Percentiles rank a stretch among this genome's conserved stretches.
Evolutionary conservation across 2,888 invertebrate species (phyloP).

Genomic region (Pachymerium ferrugineum): DNA sequence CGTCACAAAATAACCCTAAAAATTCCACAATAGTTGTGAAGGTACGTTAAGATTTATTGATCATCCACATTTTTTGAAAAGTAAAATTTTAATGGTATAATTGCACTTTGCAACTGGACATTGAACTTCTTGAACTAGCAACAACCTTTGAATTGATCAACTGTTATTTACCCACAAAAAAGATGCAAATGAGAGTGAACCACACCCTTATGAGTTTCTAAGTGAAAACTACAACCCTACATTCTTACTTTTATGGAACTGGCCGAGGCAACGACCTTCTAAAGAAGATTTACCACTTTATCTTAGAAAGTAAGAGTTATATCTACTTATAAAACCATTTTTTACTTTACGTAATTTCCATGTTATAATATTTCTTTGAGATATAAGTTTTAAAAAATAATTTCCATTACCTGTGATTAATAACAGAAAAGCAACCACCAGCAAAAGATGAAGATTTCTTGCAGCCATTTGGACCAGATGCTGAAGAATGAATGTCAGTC

Average conservation of each 20-base stretch:
- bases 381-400: not conserved
- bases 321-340: too few species aligned
- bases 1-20: not conserved
- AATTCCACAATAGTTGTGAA: too few species aligned
- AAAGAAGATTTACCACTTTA: too few species aligned
- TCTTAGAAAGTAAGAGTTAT: too few species aligned
- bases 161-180: too few species aligned
- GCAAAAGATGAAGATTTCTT: not conserved
- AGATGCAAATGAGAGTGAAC: not conserved
- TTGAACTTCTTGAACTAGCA: not conserved
- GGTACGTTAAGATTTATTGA: too few species aligned
- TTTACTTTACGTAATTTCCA: too few species aligned
- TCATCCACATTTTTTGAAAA: too few species aligned
- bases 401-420: not conserved
- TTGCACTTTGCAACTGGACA: not conserved
- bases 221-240: too few species aligned
- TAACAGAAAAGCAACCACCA: not conserved
- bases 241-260: not conserved
- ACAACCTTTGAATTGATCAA: not conserved
- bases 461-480: not conserved
- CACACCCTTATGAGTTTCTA: not conserved
- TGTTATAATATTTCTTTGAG: too few species aligned
- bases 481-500: not conserved
- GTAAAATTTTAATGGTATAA: too few species aligned
- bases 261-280: not conserved